Evolutionary conservation across 35 echinoderm and acorn worm genomes (phyloP), one percentile per base, ranked within the genome.

Genomic region (Nesometra sesokonis): DNA sequence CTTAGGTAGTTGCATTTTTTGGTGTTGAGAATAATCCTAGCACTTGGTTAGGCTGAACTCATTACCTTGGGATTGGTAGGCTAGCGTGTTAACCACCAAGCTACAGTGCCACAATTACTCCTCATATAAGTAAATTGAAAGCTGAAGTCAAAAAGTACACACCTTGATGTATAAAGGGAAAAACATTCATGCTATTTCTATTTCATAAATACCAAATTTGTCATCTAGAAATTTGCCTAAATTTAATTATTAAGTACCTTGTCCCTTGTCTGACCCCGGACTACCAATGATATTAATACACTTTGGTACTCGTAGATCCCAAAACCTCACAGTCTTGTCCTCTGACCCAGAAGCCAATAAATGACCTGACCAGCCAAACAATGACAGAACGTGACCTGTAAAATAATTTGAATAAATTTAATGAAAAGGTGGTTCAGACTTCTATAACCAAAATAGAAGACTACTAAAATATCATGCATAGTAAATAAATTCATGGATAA

Each of bases 221-320:
- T n/a, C n/a, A n/a, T n/a, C n/a, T n/a, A n/a, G n/a, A n/a, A n/a
- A n/a, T n/a, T n/a, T n/a, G n/a, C n/a, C n/a, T n/a, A n/a, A n/a
- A 15, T 43, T 4, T 43, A 43, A 7, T 7, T 15, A 43, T 4
- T 43, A 82, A 19, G 0, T 83, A 97, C 95, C 95, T 91, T 97
- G 81, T 21, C 95, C 95, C 23, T 78, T 78, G 47, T 97, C 95
- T 38, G 95, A 97, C 31, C 95, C 95, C 57, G 95, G 95, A 31
- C 89, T 94, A 21, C 95, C 95, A 31, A 97, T 94, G 36, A 97
- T 90, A 46, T 97, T 93, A 21, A 94, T 36, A 79, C 95, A 97
- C 36, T 90, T 77, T 15, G 95, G 92, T 21, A 88, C 80, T 57
- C 95, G 78, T 46, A 97, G 79, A 84, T 97, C 95, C 95, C 95